Evolutionary conservation across 2,113 vertebrate genomes (phyloP).

Genomic region (Oxygymnocypris stewartii): DNA sequence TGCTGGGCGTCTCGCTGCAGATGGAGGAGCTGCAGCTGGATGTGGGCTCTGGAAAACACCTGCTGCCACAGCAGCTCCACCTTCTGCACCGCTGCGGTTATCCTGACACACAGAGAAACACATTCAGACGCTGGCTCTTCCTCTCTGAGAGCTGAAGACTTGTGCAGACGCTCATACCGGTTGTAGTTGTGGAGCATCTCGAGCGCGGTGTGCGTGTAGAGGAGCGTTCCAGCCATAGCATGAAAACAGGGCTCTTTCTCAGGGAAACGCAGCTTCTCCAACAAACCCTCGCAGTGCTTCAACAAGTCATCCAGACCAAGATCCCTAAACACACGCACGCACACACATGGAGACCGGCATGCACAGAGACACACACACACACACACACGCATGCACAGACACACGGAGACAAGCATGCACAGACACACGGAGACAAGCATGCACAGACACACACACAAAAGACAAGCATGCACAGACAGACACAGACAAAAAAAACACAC

Average conservation of each 20-base stretch:
- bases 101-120: slow-evolving; percentile 57
- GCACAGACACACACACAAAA: no score
- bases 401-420: no score
- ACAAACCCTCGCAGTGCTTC: slow-evolving; percentile 66
- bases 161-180: slow-evolving; percentile 60
- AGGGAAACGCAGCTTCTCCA: slow-evolving; percentile 72
- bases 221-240: slow-evolving; percentile 73
- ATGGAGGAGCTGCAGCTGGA: slow-evolving; percentile 68
- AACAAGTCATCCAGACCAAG: slow-evolving; percentile 73
- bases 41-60: slow-evolving; percentile 64
- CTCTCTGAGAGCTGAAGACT: background rate
- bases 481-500: no score
- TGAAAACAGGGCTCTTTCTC: slow-evolving; percentile 71
- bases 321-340: slow-evolving; percentile 60
- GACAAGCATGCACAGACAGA: no score
- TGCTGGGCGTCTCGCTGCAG: slow-evolving; percentile 63
- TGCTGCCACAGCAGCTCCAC: slow-evolving; percentile 76
- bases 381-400: no score
- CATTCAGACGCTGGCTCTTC: background rate
- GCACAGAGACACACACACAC: no score
- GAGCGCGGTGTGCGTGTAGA: slow-evolving; percentile 68
- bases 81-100: slow-evolving; percentile 71
- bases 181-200: slow-evolving; percentile 75
- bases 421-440: no score
- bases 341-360: no score